phyloP scores from a whole-genome alignment of 2,888 invertebrate genomes.

The Julus scanicus region DNA sequence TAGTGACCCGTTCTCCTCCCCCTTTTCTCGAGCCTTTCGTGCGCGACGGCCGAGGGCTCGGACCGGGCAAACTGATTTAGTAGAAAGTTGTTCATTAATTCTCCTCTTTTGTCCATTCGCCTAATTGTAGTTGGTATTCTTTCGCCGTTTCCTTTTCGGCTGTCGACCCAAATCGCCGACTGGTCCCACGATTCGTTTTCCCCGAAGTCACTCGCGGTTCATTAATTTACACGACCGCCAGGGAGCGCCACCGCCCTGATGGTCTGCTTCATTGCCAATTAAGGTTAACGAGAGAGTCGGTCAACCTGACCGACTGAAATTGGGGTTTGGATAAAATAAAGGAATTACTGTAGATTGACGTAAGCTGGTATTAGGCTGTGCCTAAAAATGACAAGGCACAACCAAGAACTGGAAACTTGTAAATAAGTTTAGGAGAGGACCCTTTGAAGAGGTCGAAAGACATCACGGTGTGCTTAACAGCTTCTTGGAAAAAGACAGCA shows the following conservation, averaged over 20 bases:
- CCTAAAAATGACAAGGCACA: no score
- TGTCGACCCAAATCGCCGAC: background rate
- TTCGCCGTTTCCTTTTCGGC: background rate
- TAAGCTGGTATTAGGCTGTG: no score
- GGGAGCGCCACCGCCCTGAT: background rate
- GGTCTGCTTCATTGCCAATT: background rate
- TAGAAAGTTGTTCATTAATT: background rate
- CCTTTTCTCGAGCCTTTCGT: background rate
- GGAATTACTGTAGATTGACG: no score
- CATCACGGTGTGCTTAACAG: background rate
- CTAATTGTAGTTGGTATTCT: background rate
- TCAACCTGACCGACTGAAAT: no score
- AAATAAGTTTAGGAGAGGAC: background rate
- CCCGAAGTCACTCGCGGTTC: background rate
- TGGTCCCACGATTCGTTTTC: background rate
- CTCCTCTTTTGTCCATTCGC: no score
- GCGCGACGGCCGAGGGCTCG: background rate
- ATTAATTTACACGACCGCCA: background rate
- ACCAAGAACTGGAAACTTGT: no score
- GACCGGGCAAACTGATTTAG: background rate
- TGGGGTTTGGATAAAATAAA: no score
- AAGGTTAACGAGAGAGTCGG: no score
- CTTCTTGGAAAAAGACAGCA: background rate
- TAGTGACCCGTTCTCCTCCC: background rate
- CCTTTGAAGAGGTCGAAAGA: background rate